phyloP scores from a whole-genome alignment of 2,797 vertebrate species.

The Phyllotis vaccarum region DNA sequence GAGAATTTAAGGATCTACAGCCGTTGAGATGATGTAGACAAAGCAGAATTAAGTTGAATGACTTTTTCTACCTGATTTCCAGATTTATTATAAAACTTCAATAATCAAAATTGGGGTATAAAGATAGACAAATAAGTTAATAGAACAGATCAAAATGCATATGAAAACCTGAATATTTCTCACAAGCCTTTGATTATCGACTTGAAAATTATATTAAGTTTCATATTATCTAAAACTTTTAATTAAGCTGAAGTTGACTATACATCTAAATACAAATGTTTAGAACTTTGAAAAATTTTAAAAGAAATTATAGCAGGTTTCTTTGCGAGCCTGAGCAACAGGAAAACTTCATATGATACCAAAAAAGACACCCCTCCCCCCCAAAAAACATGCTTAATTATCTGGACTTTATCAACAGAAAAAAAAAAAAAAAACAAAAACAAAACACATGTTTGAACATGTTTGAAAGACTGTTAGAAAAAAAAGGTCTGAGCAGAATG shows the following conservation, averaged over 20 bases:
- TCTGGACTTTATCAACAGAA: neutral
- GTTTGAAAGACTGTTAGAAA: no score
- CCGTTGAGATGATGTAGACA: neutral
- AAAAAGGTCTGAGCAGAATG: neutral
- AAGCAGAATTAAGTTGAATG: neutral
- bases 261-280: slow-evolving; percentile 13
- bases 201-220: slow-evolving; percentile 1
- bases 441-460: no score
- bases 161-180: slow-evolving; percentile 21
- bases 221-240: neutral
- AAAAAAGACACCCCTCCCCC: neutral
- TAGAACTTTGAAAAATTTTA: slow-evolving; percentile 1
- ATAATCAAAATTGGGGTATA: neutral
- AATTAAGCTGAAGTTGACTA: slow-evolving; percentile 21
- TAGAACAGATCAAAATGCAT: neutral
- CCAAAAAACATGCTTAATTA: neutral
- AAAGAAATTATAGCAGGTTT: neutral
- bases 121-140: slow-evolving; percentile 6
- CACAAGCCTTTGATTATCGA: neutral
- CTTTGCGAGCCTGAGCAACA: neutral
- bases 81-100: neutral
- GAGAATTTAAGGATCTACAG: neutral
- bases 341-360: neutral
- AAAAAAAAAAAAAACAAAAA: neutral
- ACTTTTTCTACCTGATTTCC: slow-evolving; percentile 27